Evolutionary conservation across 1,140 invertebrate genomes (phyloP).

Genomic region (Drosophila virilis): DNA sequence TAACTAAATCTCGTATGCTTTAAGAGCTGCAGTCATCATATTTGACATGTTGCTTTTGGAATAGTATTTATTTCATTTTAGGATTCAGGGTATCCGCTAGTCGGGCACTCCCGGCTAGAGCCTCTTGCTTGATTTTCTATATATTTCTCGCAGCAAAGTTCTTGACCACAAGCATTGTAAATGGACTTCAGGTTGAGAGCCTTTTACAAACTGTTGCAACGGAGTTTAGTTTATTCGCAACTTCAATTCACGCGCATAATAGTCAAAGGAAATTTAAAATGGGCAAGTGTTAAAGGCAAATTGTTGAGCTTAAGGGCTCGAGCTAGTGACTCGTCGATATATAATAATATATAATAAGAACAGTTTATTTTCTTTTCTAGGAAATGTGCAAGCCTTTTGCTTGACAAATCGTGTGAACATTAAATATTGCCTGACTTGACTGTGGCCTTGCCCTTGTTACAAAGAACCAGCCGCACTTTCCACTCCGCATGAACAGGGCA

Average conservation of each 20-base stretch:
- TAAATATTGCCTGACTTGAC: slow-evolving; percentile 13
- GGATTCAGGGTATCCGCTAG: no score
- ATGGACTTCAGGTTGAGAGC: neutral
- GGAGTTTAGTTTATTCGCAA: neutral
- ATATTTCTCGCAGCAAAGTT: neutral
- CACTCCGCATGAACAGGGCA: neutral
- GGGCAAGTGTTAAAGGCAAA: neutral
- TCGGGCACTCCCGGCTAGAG: no score
- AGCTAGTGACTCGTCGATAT: no score
- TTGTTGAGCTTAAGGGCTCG: no score
- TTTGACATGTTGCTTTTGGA: no score
- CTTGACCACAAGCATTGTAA: slow-evolving; percentile 11
- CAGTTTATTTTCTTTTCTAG: no score
- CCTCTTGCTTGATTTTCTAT: no score
- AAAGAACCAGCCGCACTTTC: neutral
- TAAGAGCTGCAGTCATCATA: no score
- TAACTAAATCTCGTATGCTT: no score
- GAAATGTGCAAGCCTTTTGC: neutral
- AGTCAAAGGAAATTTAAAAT: neutral
- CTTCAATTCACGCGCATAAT: neutral
- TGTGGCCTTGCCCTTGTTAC: slow-evolving; percentile 22
- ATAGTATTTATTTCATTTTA: no score
- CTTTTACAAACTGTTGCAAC: neutral
- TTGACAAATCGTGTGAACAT: neutral
- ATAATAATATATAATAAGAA: no score